Evolutionary conservation across 2,113 vertebrate genomes (phyloP), one percentile per base, ranked within the genome.

Genomic region (Oncorhynchus clarkii): DNA sequence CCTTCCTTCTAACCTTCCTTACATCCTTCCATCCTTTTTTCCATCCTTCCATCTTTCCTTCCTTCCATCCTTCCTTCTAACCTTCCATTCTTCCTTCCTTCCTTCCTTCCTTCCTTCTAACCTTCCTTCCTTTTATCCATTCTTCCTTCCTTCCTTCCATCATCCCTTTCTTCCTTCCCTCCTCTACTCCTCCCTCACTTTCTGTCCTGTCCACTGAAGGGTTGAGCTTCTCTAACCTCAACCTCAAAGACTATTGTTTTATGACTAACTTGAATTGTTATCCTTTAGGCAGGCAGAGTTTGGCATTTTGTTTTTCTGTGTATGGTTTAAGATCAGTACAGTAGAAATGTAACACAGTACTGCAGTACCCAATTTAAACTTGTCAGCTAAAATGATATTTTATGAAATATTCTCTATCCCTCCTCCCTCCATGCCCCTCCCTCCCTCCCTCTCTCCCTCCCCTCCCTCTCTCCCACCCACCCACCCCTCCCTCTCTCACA

Each of bases 81-180:
- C 34, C 6, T 31, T 18, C 57, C 39, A 27, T 64, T 5, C n/a
- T 4, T 27, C 12, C n/a, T 18, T 26, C 39, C 71, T 57, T 14
- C 57, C 84, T 68, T 82, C 75, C 75, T 75, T 74, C 49, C 84
- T 71, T 82, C 73, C 78, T 76, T 76, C 77, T 70, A 71, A 6
- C 34, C 34, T 9, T 39, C 7, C 5, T 1, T 6, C 5, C 31
- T 34, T 34, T 3, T 29, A 0, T 29, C 29, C 31, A 5, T 34
- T 74, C 60, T 71, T 81, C 7, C 51, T 14, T 51, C 18, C 20
- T 9, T 26, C 54, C 26, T 9, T 26, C 51, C 80, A 77, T 0
- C 18, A 0, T 16, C 5, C 34, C 1, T 45, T 39, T 5, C 14
- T 39, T 24, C 39, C 71, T 64, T 13, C 54, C 85, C 74, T 83